phyloP scores from a whole-genome alignment of 2,113 vertebrate genomes.

The Brachyistius frenatus region DNA sequence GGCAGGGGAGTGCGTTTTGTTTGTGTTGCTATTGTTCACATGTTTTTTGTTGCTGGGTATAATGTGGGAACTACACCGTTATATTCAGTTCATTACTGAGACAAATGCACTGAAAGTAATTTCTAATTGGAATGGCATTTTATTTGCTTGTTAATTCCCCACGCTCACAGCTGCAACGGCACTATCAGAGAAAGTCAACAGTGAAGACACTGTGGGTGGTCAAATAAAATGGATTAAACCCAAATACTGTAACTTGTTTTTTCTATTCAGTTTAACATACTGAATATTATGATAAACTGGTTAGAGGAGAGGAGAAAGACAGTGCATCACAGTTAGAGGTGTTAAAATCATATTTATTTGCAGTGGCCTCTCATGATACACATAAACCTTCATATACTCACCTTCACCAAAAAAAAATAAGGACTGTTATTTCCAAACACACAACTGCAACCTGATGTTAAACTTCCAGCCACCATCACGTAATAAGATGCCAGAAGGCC shows the following conservation, averaged over 20 bases:
- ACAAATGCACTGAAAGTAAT: constrained; percentile 13
- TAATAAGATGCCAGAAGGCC: no score
- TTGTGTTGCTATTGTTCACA: constrained; percentile 24
- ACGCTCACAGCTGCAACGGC: constrained; percentile 8
- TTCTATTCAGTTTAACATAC: neutral
- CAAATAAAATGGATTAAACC: neutral
- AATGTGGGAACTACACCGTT: constrained; percentile 20
- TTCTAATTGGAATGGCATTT: constrained; percentile 19
- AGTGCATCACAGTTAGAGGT: neutral
- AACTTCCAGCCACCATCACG: no score
- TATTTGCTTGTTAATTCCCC: constrained; percentile 15
- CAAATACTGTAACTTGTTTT: neutral
- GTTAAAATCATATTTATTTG: neutral
- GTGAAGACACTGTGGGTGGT: neutral
- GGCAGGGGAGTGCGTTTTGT: neutral
- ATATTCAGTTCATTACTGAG: constrained; percentile 6
- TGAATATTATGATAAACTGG: neutral
- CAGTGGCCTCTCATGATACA: no score
- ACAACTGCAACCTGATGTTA: no score
- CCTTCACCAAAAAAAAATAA: no score
- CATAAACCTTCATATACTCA: no score
- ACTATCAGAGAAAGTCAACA: constrained; percentile 6
- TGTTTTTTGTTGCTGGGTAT: constrained; percentile 31
- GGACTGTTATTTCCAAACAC: no score
- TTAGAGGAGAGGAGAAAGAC: neutral